Evolutionary conservation across 2,113 vertebrate genomes (phyloP), one percentile per base, ranked within the genome.

Genomic region (Crotalus helleri): DNA sequence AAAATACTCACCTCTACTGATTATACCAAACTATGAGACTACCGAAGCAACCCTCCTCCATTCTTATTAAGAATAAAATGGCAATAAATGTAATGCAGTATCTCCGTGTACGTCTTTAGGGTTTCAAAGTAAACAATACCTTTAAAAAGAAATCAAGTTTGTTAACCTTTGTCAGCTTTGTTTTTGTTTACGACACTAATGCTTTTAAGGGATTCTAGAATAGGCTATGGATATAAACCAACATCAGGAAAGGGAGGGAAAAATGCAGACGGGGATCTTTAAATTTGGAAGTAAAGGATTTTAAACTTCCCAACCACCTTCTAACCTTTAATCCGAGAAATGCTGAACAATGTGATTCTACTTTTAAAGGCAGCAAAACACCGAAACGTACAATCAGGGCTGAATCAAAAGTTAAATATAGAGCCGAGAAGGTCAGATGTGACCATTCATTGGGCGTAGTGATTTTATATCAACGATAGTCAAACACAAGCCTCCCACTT

Each of bases 401-500:
- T 39, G 64, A 33, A 33, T 33, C n/a, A 17, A 74, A 74, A 39
- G n/a, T 12, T 23, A 51, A 4, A 51, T 29, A 29, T 4, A 46
- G 51, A n/a, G 87, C 4, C 4, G 21, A 12, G n/a, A 0, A 13
- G 12, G 33, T 17, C 26, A 8, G 15, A 1, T 24, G 12, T 1
- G 13, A 57, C 5, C 12, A 26, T 19, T 88, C 87, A 33, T 4
- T 7, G 29, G 24, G 19, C 19, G 44, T n/a, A 24, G 39, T 24
- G 9, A 33, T 39, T 39, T 74, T 33, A 19, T 8, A 39, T 0
- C 44, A 17, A 0, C 1, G 10, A 5, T 0, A 9, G 26, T 6
- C 74, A 6, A 49, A 5, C 0, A 0, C 19, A 10, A 29, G 5
- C 3, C 13, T 90, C 59, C 1, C 85, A 94, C 96, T 95, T 44